Percentiles rank a stretch among this genome's conserved stretches.
These are phyloP conservation scores for Ophiodon elongatus DNA, from an alignment of 2,113 vertebrate genomes.

Conservation along the genomic window DNA sequence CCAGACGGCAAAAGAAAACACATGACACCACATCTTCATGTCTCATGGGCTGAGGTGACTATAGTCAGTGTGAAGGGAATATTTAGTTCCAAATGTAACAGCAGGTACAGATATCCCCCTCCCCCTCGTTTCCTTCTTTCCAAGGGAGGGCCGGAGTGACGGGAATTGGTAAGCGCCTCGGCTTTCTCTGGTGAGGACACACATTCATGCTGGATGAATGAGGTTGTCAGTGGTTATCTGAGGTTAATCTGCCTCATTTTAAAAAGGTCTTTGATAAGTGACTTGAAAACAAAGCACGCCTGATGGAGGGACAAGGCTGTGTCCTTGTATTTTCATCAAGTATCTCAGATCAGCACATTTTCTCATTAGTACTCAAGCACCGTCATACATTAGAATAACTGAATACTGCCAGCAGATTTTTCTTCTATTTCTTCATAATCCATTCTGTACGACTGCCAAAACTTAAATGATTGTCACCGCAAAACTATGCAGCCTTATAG, in stretches of 20 bases:
- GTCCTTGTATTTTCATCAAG: conserved; percentile 35
- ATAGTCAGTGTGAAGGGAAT: conserved; percentile 38
- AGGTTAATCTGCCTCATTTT: conserved; percentile 62
- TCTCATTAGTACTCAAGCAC: conserved; percentile 6
- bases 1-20: conserved; percentile 47
- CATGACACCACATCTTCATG: conserved; percentile 49
- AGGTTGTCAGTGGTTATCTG: conserved; percentile 54
- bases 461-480: conserved; percentile 22
- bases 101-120: background rate
- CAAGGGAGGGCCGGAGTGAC: background rate
- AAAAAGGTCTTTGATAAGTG: conserved; percentile 40
- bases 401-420: background rate
- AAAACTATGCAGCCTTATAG: conserved; percentile 33
- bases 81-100: conserved; percentile 36
- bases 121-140: background rate
- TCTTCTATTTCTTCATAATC: background rate
- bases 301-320: conserved; percentile 7
- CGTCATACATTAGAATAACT: conserved; percentile 4
- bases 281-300: conserved; percentile 49
- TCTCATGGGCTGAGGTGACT: conserved; percentile 19
- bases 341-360: conserved; percentile 39
- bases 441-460: background rate
- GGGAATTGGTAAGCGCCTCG: conserved; percentile 34
- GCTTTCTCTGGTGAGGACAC: conserved; percentile 17
- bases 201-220: conserved; percentile 40